A percentile compares a stretch with the other conserved stretches of the same genome.
Conservation (phyloP, 2,888 invertebrate species). For the Sphinx pinastri region DNA sequence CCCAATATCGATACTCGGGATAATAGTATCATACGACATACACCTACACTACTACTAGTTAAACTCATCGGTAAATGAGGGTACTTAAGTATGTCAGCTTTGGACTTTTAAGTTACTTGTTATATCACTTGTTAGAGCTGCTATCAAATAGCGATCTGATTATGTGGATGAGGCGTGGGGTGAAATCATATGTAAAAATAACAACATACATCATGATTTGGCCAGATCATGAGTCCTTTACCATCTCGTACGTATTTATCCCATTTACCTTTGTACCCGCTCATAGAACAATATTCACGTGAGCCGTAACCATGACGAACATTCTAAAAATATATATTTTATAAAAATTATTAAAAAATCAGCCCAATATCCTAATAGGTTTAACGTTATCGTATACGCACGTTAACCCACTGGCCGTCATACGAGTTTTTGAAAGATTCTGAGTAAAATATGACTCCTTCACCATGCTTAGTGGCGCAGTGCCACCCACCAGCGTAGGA, state of each 20-base stretch:
- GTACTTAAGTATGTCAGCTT: too few relatives aligned
- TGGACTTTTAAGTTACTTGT: too few relatives aligned
- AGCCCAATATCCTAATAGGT: neutral
- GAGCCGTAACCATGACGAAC: constrained; percentile 71
- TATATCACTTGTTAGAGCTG: too few relatives aligned
- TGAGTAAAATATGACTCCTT: constrained; percentile 66
- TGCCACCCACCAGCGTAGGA: constrained; percentile 77
- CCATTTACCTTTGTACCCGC: constrained; percentile 84
- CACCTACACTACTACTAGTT: too few relatives aligned
- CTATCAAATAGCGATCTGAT: too few relatives aligned
- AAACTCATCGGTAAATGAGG: too few relatives aligned
- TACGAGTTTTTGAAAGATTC: constrained; percentile 63
- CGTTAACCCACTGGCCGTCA: constrained; percentile 70
- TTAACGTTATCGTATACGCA: constrained; percentile 44
- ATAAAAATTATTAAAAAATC: neutral
- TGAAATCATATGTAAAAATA: neutral
- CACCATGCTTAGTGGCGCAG: constrained; percentile 74
- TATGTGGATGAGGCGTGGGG: too few relatives aligned
- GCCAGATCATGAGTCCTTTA: constrained; percentile 85
- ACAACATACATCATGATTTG: constrained; percentile 82
- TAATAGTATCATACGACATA: too few relatives aligned
- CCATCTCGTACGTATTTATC: constrained; percentile 78
- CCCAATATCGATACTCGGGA: too few relatives aligned
- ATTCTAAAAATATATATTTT: constrained; percentile 53
- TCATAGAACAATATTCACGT: constrained; percentile 65